Percentiles rank a stretch among this genome's conserved stretches.
phyloP scores from a whole-genome alignment of 2,888 invertebrate genomes.

The Chorisops tibialis region DNA sequence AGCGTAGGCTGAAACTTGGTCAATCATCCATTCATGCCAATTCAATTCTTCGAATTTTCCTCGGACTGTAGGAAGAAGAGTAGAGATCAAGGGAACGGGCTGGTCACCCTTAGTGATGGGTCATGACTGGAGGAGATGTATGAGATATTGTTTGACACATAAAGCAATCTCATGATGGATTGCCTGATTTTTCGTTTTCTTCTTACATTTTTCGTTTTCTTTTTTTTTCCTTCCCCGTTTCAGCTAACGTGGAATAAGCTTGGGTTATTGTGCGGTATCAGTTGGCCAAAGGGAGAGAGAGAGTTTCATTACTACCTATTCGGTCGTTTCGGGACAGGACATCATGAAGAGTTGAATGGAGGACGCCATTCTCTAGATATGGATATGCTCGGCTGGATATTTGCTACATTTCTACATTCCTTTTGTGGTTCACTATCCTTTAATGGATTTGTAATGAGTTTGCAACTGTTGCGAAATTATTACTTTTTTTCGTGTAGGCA shows the following conservation, averaged over 20 bases:
- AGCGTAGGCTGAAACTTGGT: slow-evolving; percentile 15
- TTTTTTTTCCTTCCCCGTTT: background rate
- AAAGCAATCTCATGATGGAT: slow-evolving; percentile 35
- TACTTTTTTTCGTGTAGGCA: background rate
- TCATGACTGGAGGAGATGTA: slow-evolving; percentile 21
- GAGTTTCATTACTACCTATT: slow-evolving; percentile 6
- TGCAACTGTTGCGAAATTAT: slow-evolving; percentile 26
- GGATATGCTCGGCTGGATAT: slow-evolving; percentile 22
- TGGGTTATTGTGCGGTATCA: background rate
- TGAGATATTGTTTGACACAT: slow-evolving; percentile 33
- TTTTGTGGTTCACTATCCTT: slow-evolving; percentile 27
- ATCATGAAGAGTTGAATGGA: slow-evolving; percentile 21
- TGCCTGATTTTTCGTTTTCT: slow-evolving; percentile 31
- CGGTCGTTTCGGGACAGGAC: slow-evolving; percentile 18
- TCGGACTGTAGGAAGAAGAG: background rate
- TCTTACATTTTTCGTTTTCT: slow-evolving; percentile 12
- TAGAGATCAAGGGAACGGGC: background rate
- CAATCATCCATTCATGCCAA: slow-evolving; percentile 32
- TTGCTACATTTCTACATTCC: slow-evolving; percentile 17
- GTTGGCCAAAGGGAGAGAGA: background rate
- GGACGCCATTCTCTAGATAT: slow-evolving; percentile 4
- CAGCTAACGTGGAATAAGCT: background rate
- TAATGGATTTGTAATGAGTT: slow-evolving; percentile 35
- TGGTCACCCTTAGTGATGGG: slow-evolving; percentile 2
- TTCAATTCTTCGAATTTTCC: slow-evolving; percentile 22